Evolutionary conservation across 35 echinoderm and acorn worm species (phyloP).

Genomic region (Amphiura filiformis): DNA sequence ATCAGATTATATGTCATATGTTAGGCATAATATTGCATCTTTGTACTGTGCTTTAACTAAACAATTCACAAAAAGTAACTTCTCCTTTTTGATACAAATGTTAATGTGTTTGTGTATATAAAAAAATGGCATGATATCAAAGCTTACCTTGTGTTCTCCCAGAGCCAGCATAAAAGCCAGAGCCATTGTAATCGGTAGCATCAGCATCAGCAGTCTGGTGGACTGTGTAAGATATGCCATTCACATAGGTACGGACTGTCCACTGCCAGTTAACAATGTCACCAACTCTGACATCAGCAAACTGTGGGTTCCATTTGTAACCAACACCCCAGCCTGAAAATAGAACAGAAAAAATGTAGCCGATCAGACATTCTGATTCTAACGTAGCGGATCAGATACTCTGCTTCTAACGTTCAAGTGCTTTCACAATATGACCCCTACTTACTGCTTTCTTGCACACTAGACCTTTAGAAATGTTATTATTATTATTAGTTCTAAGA

Average conservation of each 20-base stretch:
- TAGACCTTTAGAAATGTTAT: too few relatives aligned
- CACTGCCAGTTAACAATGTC: constrained; percentile 57
- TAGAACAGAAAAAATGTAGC: neutral
- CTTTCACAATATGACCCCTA: neutral
- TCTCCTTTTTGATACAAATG: too few relatives aligned
- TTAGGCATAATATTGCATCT: too few relatives aligned
- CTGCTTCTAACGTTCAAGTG: too few relatives aligned
- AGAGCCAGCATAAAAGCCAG: constrained; percentile 44
- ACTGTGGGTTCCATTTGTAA: constrained; percentile 66
- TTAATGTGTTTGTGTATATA: too few relatives aligned
- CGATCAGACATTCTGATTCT: neutral
- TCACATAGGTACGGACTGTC: constrained; percentile 35
- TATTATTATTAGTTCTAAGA: too few relatives aligned
- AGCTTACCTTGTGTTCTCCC: constrained; percentile 28
- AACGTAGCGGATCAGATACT: neutral
- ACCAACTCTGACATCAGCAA: constrained; percentile 28
- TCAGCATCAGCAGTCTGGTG: constrained; percentile 50
- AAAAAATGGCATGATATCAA: too few relatives aligned
- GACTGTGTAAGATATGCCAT: constrained; percentile 48
- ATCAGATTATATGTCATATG: too few relatives aligned
- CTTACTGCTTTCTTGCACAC: too few relatives aligned
- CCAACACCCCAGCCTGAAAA: constrained; percentile 55
- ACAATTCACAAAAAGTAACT: too few relatives aligned
- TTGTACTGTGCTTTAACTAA: too few relatives aligned
- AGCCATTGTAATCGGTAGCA: constrained; percentile 45